Base-by-base conservation (phyloP, 2,113 vertebrate genomes). In the Pelusios castaneus region DNA sequence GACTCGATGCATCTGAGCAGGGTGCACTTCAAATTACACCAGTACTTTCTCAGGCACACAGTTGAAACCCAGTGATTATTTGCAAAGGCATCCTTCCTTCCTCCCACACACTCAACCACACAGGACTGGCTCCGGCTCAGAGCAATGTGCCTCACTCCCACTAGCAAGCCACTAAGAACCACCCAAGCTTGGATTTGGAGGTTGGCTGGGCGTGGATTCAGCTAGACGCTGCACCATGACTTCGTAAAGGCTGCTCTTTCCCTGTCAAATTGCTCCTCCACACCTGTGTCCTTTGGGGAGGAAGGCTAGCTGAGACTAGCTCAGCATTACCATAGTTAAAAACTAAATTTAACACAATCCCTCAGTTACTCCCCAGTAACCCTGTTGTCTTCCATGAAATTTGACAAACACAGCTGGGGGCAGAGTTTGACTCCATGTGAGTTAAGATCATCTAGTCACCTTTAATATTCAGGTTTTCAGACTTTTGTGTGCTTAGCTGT, bases 31-130 rank as follows among this genome's bases (percentile, higher is more conserved):
- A 4, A 8, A 8, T 58, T 92, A n/a, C 67, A 41, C 75, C 34
- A 91, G 29, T 56, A 90, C n/a, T 88, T 96, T 84, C 83, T 67
- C 54, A 47, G 91, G 11, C 84, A 91, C 9, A 75, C 77, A 47
- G 16, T 47, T 56, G 25, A 94, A 52, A 95, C 38, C 55, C 4
- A 55, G 41, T 47, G 38, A 82, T 34, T 13, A 88, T 88, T 89
- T 89, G 45, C 21, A 45, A 91, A 87, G 80, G 51, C 31, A 8
- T 60, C 82, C 49, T 73, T 41, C 70, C 38, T 21, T 73, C n/a
- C 70, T 24, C 38, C 38, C 19, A 41, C 38, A 41, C 24, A n/a
- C 38, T 85, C 45, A 54, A 52, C 24, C 67, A 88, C 8, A 6
- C 38, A 41, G 81, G 89, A 25, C 14, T 79, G 14, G 29, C 25